Evolutionary conservation across 2,113 vertebrate genomes (phyloP).

Genomic region (Aspidoscelis tigris): DNA sequence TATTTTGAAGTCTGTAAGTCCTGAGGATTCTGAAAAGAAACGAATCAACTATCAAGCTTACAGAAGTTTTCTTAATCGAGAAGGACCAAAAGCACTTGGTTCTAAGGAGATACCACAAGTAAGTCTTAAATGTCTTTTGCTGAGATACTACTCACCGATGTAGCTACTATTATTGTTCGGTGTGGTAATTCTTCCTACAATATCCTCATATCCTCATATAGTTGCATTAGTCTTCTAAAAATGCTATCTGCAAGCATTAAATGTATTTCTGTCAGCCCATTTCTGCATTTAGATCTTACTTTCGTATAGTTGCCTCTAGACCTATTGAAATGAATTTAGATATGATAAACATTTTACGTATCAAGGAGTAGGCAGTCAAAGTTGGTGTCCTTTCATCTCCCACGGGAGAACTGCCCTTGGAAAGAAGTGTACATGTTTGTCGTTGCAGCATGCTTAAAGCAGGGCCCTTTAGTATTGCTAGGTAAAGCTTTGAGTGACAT

Average conservation of each 20-base stretch:
- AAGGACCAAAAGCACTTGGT: constrained; percentile 94
- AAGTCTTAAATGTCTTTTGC: background rate
- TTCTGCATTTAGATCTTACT: background rate
- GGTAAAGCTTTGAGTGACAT: background rate
- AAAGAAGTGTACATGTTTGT: background rate
- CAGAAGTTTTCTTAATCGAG: constrained; percentile 92
- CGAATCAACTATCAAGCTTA: constrained; percentile 86
- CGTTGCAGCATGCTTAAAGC: background rate
- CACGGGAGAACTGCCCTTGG: background rate
- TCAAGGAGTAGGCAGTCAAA: background rate
- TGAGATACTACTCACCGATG: no score
- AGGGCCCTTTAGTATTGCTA: background rate
- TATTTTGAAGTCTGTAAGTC: constrained; percentile 79
- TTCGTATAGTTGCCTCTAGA: background rate
- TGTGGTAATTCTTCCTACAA: no score
- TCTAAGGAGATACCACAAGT: constrained; percentile 95
- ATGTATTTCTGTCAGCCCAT: no score
- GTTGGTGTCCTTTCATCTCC: background rate
- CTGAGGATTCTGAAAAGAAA: constrained; percentile 92
- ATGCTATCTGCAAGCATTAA: no score
- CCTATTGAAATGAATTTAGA: background rate
- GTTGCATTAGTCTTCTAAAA: no score
- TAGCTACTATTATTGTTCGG: no score
- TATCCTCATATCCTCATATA: no score
- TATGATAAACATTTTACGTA: background rate